Evolutionary conservation across 2,888 invertebrate genomes (phyloP), one percentile per base, ranked within the genome.

Genomic region (Liopterus haemorrhoidalis): DNA sequence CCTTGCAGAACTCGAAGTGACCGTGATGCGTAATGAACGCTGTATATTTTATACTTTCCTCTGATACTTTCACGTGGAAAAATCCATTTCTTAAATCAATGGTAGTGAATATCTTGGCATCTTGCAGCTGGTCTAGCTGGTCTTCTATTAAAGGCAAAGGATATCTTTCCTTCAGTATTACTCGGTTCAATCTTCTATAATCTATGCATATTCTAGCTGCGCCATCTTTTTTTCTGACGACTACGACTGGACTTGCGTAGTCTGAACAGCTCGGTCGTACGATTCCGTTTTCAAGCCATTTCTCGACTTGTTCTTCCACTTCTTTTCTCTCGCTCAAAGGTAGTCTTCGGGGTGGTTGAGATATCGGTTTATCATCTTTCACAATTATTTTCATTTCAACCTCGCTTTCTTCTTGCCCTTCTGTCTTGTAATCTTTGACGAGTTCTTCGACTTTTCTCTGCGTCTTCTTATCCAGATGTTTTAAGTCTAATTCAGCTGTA

Each of bases 121-220:
- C 53, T 36, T 56, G 49, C n/a, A 63, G 33, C n/a, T 48, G 46
- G 11, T 65, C 62, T n/a, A 67, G 49, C 5, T 57, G 54, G 41
- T 63, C 61, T 37, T 67, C 63, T 6, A 65, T 65, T 4, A 64
- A 15, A 1, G 66, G 64, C 8, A 67, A 46, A 2, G 63, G 65
- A 48, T 56, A 64, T n/a, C n/a, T n/a, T n/a, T n/a, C n/a, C 38
- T 53, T 51, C 2, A 49, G 44, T 1, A 63, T 59, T 46, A 58
- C 56, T 3, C 42, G 35, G 49, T 67, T 67, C 1, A 65, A 32
- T 20, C 50, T 49, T 4, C 66, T 39, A 46, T 60, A 68, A 43
- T 68, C 64, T 0, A 67, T 54, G 46, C 65, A 67, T n/a, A 60
- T 35, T 32, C 58, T 40, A 9, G 42, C 46, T 3, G 50, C 28